Percentiles rank a stretch among this genome's conserved stretches.
These are phyloP conservation scores for Megaceryle alcyon DNA, from an alignment of 2,797 vertebrate species.

Conservation along the genomic window DNA sequence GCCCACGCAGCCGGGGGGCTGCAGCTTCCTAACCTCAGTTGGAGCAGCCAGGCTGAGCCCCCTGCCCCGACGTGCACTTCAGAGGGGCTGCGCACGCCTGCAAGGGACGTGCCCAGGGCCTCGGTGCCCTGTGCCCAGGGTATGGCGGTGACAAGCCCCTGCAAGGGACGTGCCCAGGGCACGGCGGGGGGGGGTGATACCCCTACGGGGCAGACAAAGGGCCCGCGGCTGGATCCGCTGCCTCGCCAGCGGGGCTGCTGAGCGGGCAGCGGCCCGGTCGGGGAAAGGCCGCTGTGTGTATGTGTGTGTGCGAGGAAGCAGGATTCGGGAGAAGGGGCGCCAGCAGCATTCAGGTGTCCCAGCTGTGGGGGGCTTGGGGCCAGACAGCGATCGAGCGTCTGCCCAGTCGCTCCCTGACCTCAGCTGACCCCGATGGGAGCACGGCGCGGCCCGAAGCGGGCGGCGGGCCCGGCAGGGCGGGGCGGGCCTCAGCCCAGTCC, in stretches of 20 bases:
- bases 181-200: not conserved
- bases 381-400: too few species aligned
- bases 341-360: too few species aligned
- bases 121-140: not conserved
- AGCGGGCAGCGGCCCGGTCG: not conserved
- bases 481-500: too few species aligned
- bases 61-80: accelerated
- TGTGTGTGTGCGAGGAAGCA: too few species aligned
- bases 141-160: not conserved
- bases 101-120: not conserved
- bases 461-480: not conserved
- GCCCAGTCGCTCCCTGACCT: not conserved
- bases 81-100: accelerated
- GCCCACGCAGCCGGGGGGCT: accelerated
- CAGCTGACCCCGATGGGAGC: not conserved
- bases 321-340: too few species aligned
- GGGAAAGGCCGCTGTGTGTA: too few species aligned
- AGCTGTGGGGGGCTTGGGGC: not conserved
- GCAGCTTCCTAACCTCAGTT: not conserved
- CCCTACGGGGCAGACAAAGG: not conserved
- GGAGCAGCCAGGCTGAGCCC: accelerated
- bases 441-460: not conserved
- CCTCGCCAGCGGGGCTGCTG: not conserved
- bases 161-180: not conserved
- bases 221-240: too few species aligned